Percentiles rank a stretch among this genome's conserved stretches.
These are phyloP conservation scores for Naja naja DNA, from an alignment of 2,113 vertebrate species.

Conservation along the genomic window DNA sequence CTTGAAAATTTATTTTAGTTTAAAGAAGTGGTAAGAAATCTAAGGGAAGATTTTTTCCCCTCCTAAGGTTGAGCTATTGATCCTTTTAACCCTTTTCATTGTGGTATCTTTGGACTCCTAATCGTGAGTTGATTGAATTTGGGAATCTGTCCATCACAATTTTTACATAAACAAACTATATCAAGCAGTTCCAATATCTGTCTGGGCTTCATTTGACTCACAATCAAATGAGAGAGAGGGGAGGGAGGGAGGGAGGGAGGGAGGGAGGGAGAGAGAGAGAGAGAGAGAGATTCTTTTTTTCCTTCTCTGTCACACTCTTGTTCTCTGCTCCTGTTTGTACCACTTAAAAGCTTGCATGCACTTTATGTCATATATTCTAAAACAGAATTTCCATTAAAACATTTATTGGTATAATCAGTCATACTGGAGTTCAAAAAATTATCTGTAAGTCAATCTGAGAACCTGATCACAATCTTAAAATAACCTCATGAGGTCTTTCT, in stretches of 20 bases:
- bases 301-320: not conserved
- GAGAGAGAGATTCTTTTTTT: not conserved
- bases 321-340: not conserved
- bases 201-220: not conserved
- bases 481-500: not conserved
- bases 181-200: not conserved
- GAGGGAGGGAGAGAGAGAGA: too few species aligned
- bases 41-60: not conserved
- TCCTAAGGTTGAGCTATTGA: not conserved
- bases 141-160: not conserved
- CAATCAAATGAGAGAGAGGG: too few species aligned
- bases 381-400: not conserved
- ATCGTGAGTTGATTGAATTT: not conserved
- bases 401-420: not conserved
- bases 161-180: not conserved
- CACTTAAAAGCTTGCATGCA: not conserved
- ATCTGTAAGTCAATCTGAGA: not conserved
- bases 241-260: too few species aligned
- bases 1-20: not conserved
- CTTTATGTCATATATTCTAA: not conserved
- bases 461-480: not conserved
- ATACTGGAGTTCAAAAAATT: not conserved
- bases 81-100: not conserved
- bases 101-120: not conserved
- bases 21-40: not conserved